phyloP scores from a whole-genome alignment of 2,797 vertebrate genomes.

The Yasuhikotakia modesta region DNA sequence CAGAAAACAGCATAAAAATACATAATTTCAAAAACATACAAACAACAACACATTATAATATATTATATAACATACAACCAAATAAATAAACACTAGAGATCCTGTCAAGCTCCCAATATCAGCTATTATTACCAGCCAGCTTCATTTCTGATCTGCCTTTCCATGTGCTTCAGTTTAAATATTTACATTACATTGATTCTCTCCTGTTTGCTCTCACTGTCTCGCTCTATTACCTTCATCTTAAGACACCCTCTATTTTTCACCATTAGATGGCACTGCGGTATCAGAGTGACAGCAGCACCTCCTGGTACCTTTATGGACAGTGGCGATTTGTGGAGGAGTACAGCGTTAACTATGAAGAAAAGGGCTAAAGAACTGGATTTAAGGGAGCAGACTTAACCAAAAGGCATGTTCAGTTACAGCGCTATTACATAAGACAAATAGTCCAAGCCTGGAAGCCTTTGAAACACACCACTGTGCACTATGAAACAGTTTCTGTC shows the following conservation, averaged over 20 bases:
- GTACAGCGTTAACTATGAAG: constrained; percentile 28
- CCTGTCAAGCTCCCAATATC: not conserved
- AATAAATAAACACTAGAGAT: too few relatives aligned
- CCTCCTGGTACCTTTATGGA: not conserved
- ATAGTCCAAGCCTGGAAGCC: constrained; percentile 36
- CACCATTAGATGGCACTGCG: constrained; percentile 59
- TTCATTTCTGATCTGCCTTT: not conserved
- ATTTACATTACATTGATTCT: not conserved
- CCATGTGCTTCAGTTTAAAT: not conserved
- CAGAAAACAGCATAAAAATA: too few relatives aligned
- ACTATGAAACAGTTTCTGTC: constrained; percentile 15
- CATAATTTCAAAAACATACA: too few relatives aligned
- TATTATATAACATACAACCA: too few relatives aligned
- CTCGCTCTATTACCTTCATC: constrained; percentile 1
- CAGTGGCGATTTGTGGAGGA: constrained; percentile 15
- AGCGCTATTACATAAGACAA: constrained; percentile 55
- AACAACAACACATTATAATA: too few relatives aligned
- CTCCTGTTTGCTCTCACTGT: not conserved
- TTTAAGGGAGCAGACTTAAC: constrained; percentile 44
- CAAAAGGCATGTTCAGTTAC: constrained; percentile 51
- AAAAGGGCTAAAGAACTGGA: constrained; percentile 42
- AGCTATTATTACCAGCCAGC: not conserved
- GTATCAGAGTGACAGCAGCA: constrained; percentile 36
- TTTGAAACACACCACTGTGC: not conserved
- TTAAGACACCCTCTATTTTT: not conserved